Conservation (phyloP, 92 coral and sea anemone genomes). For the Pocillopora grandis region DNA sequence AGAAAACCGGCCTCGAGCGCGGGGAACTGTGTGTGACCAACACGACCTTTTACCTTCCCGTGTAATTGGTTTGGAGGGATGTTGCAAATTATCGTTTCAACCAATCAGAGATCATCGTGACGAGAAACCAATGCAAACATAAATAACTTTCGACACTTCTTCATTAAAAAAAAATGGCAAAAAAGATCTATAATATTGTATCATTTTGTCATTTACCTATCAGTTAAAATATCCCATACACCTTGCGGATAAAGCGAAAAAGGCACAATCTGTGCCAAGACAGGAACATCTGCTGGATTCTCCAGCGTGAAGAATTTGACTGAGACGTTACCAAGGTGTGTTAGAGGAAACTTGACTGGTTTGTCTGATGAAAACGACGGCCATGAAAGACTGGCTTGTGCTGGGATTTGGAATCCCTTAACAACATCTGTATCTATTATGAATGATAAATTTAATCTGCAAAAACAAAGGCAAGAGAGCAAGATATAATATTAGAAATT, state of each 20-base stretch:
- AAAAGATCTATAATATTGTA: background rate
- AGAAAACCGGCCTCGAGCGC: too few species aligned
- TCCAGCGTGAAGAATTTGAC: conserved; percentile 74
- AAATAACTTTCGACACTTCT: too few species aligned
- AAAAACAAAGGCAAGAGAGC: background rate
- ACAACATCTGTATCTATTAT: conserved; percentile 87
- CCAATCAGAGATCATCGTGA: too few species aligned
- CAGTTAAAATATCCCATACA: conserved; percentile 78
- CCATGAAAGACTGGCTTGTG: conserved; percentile 84
- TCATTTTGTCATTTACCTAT: conserved; percentile 54
- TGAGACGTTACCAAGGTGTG: conserved; percentile 92
- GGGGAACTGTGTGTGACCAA: too few species aligned
- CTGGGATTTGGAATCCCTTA: conserved; percentile 71
- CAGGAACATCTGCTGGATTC: conserved; percentile 88
- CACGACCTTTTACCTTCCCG: too few species aligned
- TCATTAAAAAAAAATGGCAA: too few species aligned
- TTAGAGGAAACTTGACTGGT: conserved; percentile 94
- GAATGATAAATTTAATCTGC: conserved; percentile 74
- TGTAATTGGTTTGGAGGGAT: too few species aligned
- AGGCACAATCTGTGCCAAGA: conserved; percentile 87
- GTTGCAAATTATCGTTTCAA: too few species aligned
- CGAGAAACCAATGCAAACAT: background rate
- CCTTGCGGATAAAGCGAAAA: conserved; percentile 79
- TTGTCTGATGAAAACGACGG: conserved; percentile 91
- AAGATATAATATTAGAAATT: background rate